These are phyloP conservation scores for Panopea generosa DNA, from an alignment of 2,888 invertebrate genomes.

Conservation along the genomic window DNA sequence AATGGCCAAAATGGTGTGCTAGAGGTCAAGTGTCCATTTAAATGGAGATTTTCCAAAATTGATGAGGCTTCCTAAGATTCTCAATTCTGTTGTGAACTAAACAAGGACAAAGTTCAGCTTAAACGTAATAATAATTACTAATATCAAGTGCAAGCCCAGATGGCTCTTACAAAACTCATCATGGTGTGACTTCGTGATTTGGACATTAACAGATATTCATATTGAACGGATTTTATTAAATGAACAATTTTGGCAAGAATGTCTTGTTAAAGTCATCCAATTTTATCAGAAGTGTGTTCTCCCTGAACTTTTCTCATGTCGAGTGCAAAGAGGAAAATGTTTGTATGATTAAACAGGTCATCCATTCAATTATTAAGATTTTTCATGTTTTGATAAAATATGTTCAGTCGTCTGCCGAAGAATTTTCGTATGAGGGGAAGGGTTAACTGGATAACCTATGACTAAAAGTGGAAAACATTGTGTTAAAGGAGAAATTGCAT, in stretches of 20 bases:
- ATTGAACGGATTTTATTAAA: constrained; percentile 43
- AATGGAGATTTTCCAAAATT: constrained; percentile 1
- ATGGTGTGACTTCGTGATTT: constrained; percentile 36
- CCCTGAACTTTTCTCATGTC: constrained; percentile 31
- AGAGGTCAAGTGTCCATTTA: constrained; percentile 49
- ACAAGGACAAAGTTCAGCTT: neutral
- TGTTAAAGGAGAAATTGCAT: too few relatives aligned
- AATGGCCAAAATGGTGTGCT: constrained; percentile 3
- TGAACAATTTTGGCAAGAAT: constrained; percentile 20
- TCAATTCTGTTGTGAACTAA: constrained; percentile 28
- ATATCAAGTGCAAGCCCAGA: constrained; percentile 41
- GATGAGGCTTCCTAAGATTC: neutral
- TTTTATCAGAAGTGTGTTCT: constrained; percentile 26
- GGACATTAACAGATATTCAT: constrained; percentile 22
- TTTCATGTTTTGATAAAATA: too few relatives aligned
- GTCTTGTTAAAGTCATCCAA: constrained; percentile 15
- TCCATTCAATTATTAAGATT: too few relatives aligned
- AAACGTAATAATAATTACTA: constrained; percentile 36
- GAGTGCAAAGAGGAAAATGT: constrained; percentile 20
- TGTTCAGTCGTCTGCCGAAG: too few relatives aligned
- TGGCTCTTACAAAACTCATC: constrained; percentile 21
- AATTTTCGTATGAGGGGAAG: too few relatives aligned
- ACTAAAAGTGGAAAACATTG: too few relatives aligned
- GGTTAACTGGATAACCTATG: too few relatives aligned
- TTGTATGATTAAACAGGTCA: neutral